phyloP scores from a whole-genome alignment of 2,888 invertebrate species.

The Podabrus alpinus region DNA sequence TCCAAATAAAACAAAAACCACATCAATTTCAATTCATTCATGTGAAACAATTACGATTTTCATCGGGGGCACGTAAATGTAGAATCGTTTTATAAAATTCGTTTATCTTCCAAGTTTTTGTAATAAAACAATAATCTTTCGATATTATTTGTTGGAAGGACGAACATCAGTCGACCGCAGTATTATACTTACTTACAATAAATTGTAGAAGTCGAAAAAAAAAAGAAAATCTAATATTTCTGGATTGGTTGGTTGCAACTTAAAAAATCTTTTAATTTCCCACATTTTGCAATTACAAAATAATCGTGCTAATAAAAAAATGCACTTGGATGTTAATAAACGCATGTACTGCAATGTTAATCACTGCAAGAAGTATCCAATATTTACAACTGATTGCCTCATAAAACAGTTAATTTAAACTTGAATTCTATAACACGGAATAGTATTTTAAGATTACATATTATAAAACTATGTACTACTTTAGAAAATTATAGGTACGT shows the following conservation, averaged over 20 bases:
- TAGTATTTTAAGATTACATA: constrained; percentile 14
- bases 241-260: background rate
- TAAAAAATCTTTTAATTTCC: background rate
- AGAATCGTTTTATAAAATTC: background rate
- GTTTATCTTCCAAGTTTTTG: background rate
- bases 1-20: constrained; percentile 14
- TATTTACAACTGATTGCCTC: constrained; percentile 9
- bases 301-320: background rate
- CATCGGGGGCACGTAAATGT: background rate
- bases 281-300: background rate
- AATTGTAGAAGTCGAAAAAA: background rate
- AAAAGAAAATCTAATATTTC: background rate
- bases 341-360: background rate
- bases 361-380: background rate
- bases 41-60: constrained; percentile 5
- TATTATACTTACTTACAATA: background rate
- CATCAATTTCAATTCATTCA: constrained; percentile 17
- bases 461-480: constrained; percentile 17
- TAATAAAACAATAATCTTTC: background rate
- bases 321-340: background rate
- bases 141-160: background rate
- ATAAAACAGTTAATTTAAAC: constrained; percentile 22
- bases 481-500: constrained; percentile 12
- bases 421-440: constrained; percentile 8
- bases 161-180: background rate